A percentile compares a stretch with the other conserved stretches of the same genome.
These are phyloP conservation scores for Drosophila simulans DNA, from an alignment of 1,140 invertebrate genomes.

Conservation along the genomic window DNA sequence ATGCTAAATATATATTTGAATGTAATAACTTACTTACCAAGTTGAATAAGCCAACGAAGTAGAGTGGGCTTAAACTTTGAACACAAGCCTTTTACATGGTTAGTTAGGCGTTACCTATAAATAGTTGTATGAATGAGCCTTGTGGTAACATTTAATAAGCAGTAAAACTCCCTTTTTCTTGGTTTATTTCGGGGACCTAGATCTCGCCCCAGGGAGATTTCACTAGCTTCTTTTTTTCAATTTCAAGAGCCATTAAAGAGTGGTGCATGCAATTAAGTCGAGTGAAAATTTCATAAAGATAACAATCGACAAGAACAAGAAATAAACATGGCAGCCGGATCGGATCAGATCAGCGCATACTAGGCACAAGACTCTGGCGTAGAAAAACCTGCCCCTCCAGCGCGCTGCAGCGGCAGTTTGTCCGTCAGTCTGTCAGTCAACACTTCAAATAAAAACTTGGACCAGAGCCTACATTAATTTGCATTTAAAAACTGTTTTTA, in stretches of 20 bases:
- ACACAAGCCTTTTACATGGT: constrained; percentile 18
- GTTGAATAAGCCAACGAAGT: constrained; percentile 35
- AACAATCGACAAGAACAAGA: constrained; percentile 82
- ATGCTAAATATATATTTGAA: constrained; percentile 2
- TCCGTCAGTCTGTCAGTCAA: constrained; percentile 59
- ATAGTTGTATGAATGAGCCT: constrained; percentile 20
- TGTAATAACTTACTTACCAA: constrained; percentile 5
- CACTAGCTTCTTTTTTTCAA: constrained; percentile 46
- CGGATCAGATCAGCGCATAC: constrained; percentile 38
- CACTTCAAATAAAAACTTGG: constrained; percentile 77
- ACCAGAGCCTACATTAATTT: constrained; percentile 73
- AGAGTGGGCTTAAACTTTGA: constrained; percentile 3
- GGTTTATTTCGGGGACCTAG: constrained; percentile 22
- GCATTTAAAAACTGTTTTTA: constrained; percentile 82
- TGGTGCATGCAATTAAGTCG: constrained; percentile 81
- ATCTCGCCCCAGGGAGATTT: constrained; percentile 39
- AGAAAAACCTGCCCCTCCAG: constrained; percentile 51
- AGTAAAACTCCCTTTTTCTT: constrained; percentile 58
- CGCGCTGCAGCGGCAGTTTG: constrained; percentile 6
- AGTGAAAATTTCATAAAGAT: constrained; percentile 83
- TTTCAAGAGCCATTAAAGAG: constrained; percentile 82
- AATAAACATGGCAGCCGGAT: constrained; percentile 69
- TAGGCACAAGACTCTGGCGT: constrained; percentile 17
- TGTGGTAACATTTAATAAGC: constrained; percentile 67
- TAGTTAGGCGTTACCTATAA: constrained; percentile 45